These are phyloP conservation scores for Cyanistes caeruleus DNA, from an alignment of 2,113 vertebrate species.

Conservation along the genomic window DNA sequence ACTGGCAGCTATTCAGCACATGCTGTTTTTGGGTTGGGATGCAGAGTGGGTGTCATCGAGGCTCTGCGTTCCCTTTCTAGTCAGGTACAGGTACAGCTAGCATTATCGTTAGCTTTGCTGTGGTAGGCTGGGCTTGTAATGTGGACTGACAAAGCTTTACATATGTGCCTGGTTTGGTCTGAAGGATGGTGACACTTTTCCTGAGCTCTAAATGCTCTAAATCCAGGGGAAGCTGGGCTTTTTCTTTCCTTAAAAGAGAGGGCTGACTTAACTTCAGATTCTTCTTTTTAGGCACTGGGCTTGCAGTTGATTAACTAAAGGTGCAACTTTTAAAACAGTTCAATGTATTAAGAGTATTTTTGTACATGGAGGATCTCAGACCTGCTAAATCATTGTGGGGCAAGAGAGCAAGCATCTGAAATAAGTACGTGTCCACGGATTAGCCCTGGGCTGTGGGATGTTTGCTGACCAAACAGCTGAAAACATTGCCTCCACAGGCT, in stretches of 20 bases:
- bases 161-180: background rate
- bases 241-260: background rate
- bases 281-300: background rate
- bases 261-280: background rate
- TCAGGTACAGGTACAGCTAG: background rate
- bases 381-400: background rate
- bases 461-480: background rate
- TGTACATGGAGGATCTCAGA: background rate
- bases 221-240: background rate
- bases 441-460: background rate
- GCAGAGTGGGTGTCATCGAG: background rate
- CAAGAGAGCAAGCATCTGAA: background rate
- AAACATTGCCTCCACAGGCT: background rate
- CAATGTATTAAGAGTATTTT: background rate
- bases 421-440: background rate
- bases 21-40: background rate
- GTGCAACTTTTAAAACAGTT: background rate
- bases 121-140: background rate
- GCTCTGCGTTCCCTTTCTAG: background rate
- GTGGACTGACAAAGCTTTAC: background rate
- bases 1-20: background rate
- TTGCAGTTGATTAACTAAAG: background rate
- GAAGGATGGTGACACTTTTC: background rate
- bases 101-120: background rate
- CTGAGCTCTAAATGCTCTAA: background rate